Evolutionary conservation across 2,113 vertebrate genomes (phyloP).

Genomic region (Hippotragus niger): DNA sequence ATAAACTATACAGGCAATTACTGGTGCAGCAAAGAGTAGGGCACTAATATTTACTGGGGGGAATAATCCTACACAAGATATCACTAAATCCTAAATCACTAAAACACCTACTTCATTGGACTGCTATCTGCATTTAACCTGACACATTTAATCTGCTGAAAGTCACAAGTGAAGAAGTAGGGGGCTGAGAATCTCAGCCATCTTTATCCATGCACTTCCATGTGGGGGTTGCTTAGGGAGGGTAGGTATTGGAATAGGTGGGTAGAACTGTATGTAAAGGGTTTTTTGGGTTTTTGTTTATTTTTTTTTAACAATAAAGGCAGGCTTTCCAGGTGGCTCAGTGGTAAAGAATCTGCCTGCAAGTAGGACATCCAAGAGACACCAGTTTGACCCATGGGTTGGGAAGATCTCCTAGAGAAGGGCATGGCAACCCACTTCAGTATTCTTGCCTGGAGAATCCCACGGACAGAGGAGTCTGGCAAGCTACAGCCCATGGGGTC

Average conservation of each 20-base stretch:
- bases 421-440: not conserved
- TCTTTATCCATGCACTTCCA: not conserved
- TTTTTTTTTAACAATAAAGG: not conserved
- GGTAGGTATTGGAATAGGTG: not conserved
- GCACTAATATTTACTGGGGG: not conserved
- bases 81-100: not conserved
- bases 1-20: not conserved
- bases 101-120: not conserved
- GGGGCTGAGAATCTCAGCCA: not conserved
- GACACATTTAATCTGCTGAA: not conserved
- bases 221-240: not conserved
- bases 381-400: not conserved
- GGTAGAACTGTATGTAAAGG: not conserved
- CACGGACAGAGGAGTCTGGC: not conserved
- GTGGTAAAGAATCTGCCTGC: not conserved
- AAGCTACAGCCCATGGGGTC: not conserved
- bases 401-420: not conserved
- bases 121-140: not conserved
- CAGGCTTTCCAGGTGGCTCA: not conserved
- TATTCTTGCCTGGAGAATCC: not conserved
- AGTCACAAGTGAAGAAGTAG: not conserved
- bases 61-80: not conserved
- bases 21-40: not conserved
- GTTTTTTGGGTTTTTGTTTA: no score
- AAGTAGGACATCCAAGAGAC: not conserved